Percentiles rank a stretch among this genome's conserved stretches.
Conservation (phyloP, 1,140 invertebrate genomes). For the Amphibalanus amphitrite region DNA sequence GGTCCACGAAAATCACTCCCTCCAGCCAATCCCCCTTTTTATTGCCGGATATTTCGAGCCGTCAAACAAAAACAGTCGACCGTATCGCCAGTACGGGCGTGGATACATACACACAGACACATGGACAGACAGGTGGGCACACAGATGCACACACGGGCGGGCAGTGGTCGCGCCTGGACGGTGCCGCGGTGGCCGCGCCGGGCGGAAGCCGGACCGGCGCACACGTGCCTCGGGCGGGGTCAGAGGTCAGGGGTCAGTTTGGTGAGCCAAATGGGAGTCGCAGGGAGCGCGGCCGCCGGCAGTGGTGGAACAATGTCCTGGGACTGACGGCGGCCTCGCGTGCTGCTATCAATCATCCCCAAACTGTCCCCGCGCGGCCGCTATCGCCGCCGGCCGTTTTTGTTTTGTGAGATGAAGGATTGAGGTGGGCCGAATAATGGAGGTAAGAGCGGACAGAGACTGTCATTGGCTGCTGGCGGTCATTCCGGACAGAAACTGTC, state of each 20-base stretch:
- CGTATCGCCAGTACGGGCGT: neutral
- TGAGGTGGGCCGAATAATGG: neutral
- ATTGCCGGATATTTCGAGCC: neutral
- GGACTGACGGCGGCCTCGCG: neutral
- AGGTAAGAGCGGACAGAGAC: too few species aligned
- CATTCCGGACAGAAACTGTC: too few species aligned
- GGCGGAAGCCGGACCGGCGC: neutral
- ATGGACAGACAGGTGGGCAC: neutral
- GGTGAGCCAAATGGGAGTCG: neutral
- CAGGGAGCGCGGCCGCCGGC: neutral
- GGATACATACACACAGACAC: neutral
- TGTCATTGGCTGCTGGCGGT: too few species aligned
- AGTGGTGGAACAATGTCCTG: neutral
- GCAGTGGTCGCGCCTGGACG: too few species aligned
- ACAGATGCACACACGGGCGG: too few species aligned
- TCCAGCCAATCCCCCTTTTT: neutral
- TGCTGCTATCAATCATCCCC: neutral
- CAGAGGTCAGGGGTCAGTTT: neutral
- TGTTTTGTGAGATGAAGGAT: neutral
- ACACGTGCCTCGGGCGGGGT: neutral
- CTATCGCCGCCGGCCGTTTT: neutral
- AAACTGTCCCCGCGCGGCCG: neutral
- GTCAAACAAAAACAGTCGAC: neutral
- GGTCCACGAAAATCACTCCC: neutral
- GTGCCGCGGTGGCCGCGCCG: too few species aligned